A percentile compares a stretch with the other conserved stretches of the same genome.
Evolutionary conservation across 2,888 invertebrate genomes (phyloP).

Genomic region (Galeruca laticollis): DNA sequence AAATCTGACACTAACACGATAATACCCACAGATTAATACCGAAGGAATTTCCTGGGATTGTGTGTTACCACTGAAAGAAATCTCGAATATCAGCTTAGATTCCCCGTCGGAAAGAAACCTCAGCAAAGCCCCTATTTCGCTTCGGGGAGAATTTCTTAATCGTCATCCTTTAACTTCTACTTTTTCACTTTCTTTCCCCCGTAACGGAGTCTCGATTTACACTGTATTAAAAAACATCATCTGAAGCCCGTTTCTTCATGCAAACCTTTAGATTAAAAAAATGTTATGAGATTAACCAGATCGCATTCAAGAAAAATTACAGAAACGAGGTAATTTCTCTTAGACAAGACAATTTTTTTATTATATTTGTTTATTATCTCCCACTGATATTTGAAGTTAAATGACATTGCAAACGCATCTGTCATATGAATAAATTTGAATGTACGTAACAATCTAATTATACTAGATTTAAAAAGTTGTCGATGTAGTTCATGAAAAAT

Average conservation of each 20-base stretch:
- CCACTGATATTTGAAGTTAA: too few species aligned
- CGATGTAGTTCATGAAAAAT: too few species aligned
- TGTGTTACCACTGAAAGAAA: slow-evolving; percentile 54
- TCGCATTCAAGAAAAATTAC: background rate
- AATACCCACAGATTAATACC: slow-evolving; percentile 31
- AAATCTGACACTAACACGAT: slow-evolving; percentile 34
- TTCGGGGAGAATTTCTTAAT: slow-evolving; percentile 34
- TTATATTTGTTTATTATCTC: background rate
- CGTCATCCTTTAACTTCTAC: slow-evolving; percentile 19
- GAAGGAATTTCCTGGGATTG: slow-evolving; percentile 48
- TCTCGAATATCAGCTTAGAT: slow-evolving; percentile 56
- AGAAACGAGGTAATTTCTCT: background rate
- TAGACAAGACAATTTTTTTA: background rate
- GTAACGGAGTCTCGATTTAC: slow-evolving; percentile 3
- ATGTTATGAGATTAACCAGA: background rate
- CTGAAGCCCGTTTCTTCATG: background rate
- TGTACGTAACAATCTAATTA: too few species aligned
- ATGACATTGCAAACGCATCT: too few species aligned
- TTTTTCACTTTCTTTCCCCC: slow-evolving; percentile 13
- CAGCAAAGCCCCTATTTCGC: slow-evolving; percentile 46
- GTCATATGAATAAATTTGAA: too few species aligned
- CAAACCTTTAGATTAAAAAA: background rate
- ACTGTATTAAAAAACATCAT: background rate
- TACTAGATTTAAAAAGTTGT: too few species aligned
- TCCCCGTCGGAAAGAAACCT: slow-evolving; percentile 52